Evolutionary conservation across 2,113 vertebrate genomes (phyloP).

Genomic region (Pica pica): DNA sequence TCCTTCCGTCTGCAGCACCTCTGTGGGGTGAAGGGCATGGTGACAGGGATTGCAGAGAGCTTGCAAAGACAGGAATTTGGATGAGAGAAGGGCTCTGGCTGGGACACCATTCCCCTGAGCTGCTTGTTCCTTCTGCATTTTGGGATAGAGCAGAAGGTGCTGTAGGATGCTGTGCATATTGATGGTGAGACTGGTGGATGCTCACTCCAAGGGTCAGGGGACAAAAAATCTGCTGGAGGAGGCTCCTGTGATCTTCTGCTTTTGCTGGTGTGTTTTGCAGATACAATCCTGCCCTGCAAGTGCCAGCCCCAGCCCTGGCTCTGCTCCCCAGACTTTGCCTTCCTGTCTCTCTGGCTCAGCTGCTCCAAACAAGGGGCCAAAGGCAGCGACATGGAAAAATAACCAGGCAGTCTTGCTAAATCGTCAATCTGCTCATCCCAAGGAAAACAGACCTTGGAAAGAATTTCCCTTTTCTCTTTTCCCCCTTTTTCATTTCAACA

Average conservation of each 20-base stretch:
- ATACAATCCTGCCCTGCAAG: background rate
- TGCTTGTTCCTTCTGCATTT: background rate
- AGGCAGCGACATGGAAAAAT: background rate
- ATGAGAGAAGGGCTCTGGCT: background rate
- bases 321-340: background rate
- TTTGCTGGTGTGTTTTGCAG: background rate
- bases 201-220: background rate
- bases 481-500: background rate
- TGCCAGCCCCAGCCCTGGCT: background rate
- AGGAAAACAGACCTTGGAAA: background rate
- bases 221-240: background rate
- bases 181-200: background rate
- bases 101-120: accelerated
- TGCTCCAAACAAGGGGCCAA: background rate
- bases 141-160: background rate
- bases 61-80: background rate
- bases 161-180: background rate
- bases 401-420: background rate
- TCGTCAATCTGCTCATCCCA: background rate
- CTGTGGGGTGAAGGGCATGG: background rate
- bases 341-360: background rate
- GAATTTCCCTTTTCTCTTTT: background rate
- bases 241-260: background rate
- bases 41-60: background rate
- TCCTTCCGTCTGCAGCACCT: background rate